A percentile compares a stretch with the other conserved stretches of the same genome.
phyloP scores from a whole-genome alignment of 2,797 vertebrate genomes.

The Squalus acanthias region DNA sequence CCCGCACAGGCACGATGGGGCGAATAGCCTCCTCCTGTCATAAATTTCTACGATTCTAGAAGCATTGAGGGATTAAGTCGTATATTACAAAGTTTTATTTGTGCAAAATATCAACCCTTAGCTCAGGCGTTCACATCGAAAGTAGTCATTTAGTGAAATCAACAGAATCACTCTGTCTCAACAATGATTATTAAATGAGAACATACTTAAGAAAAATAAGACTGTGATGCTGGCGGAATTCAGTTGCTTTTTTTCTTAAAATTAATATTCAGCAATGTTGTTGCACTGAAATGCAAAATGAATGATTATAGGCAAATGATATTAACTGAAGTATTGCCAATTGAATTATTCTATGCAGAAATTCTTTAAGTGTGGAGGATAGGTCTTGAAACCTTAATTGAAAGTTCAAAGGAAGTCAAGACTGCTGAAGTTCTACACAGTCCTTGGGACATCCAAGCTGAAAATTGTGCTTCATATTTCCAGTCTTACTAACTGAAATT shows the following conservation, averaged over 20 bases:
- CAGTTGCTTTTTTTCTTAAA: neutral
- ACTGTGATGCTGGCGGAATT: neutral
- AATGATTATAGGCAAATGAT: neutral
- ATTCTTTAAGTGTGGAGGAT: neutral
- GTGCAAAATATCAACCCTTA: neutral
- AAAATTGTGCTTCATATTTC: neutral
- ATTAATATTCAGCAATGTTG: neutral
- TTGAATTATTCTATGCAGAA: neutral
- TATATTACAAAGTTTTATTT: neutral
- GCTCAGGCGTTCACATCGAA: neutral
- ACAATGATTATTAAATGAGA: neutral
- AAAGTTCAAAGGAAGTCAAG: neutral
- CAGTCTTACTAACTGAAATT: neutral
- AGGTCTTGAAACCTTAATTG: neutral
- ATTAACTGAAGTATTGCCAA: neutral
- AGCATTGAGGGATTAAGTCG: neutral
- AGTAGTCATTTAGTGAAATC: neutral
- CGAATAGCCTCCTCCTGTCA: too few species aligned
- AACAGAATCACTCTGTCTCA: neutral
- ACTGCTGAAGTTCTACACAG: neutral
- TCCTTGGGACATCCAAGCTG: neutral
- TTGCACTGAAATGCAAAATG: neutral
- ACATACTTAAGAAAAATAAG: neutral
- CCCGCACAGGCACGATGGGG: too few species aligned
- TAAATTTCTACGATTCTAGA: too few species aligned